These are phyloP conservation scores for Anguilla anguilla DNA, from an alignment of 2,797 vertebrate genomes.

Conservation along the genomic window DNA sequence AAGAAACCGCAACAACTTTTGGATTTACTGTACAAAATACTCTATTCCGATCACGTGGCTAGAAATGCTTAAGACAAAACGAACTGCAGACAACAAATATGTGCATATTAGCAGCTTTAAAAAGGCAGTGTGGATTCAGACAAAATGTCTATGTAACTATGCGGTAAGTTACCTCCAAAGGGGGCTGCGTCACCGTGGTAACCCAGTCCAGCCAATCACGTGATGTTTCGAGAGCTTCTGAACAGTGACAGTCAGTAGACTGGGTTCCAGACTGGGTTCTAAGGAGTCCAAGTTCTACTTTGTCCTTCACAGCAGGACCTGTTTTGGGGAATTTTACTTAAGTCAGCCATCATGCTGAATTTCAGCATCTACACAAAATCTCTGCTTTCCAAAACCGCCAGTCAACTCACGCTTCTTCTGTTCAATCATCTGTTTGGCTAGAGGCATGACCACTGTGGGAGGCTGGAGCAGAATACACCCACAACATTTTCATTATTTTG, in stretches of 20 bases:
- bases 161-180: neutral
- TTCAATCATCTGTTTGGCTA: too few relatives aligned
- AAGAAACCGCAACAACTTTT: neutral
- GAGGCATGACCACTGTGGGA: too few relatives aligned
- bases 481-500: too few relatives aligned
- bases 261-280: neutral
- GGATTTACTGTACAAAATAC: neutral
- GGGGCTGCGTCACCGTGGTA: neutral
- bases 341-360: neutral
- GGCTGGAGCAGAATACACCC: too few relatives aligned
- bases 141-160: neutral
- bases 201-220: neutral
- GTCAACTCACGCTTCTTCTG: too few relatives aligned
- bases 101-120: neutral
- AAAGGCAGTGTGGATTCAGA: neutral
- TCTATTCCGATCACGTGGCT: too few relatives aligned
- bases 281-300: neutral
- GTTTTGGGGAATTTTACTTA: neutral
- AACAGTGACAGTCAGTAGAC: neutral
- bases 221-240: too few relatives aligned
- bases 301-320: neutral
- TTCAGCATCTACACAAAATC: neutral
- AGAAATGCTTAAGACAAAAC: neutral
- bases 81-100: neutral
- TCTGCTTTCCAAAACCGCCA: neutral